Evolutionary conservation across 2,888 invertebrate species (phyloP), one percentile per base, ranked within the genome.

Genomic region (Agrochola lychnidis): DNA sequence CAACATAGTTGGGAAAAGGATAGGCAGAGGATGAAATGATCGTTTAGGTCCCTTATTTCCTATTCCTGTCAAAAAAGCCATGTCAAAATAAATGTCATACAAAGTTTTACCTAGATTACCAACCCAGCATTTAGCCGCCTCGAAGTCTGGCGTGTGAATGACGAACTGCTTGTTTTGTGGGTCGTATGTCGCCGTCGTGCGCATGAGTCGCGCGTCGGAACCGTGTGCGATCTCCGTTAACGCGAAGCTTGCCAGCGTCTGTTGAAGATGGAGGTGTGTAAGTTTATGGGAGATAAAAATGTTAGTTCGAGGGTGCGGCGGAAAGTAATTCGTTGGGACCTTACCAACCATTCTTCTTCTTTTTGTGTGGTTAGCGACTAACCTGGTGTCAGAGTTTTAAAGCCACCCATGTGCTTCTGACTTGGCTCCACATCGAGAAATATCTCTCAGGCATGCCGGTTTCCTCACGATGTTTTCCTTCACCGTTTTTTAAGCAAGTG

Each of bases 41-140:
- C 16, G 19, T 9, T 25, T 3, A 10, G 19, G 10, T 62, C 22
- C 9, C 22, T 36, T 61, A 36, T 36, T 62, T 36, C 36, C 62
- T 22, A 6, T n/a, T 25, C 73, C 22, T 51, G 40, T 53, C 7
- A 57, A 36, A 78, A 71, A 36, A 53, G 2, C 2, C n/a, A 73
- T 30, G n/a, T 56, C 53, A 82, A 61, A 89, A 83, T 88, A 92
- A 90, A 90, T 91, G 90, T 93, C 91, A 91, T 91, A 88, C 88
- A 86, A 87, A 90, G 75, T 92, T 93, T 95, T 97, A 97, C 98
- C 98, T 96, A 99, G 97, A 96, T 99, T 99, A 89, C 99, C 99
- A 90, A 98, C 98, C 99, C 99, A 99, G 95, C 99, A 99, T 97
- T 99, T 99, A 73, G 99, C 99, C 14, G 99, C 99, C 94, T 99